A percentile compares a stretch with the other conserved stretches of the same genome.
Evolutionary conservation across 2,888 invertebrate genomes (phyloP).

Genomic region (Hetaerina titia): DNA sequence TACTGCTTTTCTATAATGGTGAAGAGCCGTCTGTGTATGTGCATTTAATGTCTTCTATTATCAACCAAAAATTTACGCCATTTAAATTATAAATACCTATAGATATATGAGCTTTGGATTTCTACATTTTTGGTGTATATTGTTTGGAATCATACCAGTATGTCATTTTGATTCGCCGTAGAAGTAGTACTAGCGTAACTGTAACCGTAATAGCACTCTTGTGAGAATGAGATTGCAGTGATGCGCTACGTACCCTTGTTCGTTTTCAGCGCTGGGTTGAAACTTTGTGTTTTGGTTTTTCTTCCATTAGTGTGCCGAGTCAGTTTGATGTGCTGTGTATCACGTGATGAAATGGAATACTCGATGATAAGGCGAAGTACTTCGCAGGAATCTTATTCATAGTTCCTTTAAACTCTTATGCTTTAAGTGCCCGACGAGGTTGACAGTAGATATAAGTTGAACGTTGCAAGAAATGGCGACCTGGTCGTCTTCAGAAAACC

Average conservation of each 20-base stretch:
- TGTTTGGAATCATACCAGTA: no score
- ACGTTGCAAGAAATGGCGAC: constrained; percentile 46
- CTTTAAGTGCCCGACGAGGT: not conserved
- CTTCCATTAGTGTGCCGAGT: not conserved
- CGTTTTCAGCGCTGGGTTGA: not conserved
- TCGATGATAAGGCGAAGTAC: not conserved
- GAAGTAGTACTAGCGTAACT: no score
- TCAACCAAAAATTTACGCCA: no score
- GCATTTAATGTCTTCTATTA: no score
- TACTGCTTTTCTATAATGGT: no score
- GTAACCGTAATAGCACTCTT: not conserved
- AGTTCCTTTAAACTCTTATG: not conserved
- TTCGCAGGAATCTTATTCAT: not conserved
- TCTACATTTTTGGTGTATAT: no score
- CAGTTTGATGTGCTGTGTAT: not conserved
- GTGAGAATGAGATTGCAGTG: not conserved
- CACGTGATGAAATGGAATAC: not conserved
- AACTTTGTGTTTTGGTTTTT: not conserved
- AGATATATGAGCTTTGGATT: no score
- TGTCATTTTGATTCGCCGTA: no score
- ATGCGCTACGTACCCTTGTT: not conserved
- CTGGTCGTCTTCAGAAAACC: constrained; percentile 55
- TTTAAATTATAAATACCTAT: no score
- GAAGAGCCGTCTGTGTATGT: no score
- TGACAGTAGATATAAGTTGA: not conserved